Base-by-base conservation (phyloP, 2,113 vertebrate genomes). In the Grammomys dolichurus region DNA sequence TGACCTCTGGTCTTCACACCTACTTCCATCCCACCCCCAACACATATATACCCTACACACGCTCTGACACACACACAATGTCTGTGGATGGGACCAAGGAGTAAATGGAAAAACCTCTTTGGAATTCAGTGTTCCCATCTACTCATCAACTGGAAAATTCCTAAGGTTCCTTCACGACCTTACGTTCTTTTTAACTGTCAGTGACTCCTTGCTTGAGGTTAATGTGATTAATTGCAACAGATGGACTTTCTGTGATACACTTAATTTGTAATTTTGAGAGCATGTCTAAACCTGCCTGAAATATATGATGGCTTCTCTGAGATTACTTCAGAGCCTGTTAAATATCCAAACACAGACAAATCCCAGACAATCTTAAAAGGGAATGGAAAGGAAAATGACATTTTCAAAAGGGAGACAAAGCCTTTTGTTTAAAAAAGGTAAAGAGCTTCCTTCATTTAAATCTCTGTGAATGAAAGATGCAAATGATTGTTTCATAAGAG, bases 241-340 rank as follows among this genome's bases (percentile, higher is more conserved):
- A 95, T 78, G 72, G 92, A 92, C 72, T 96, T 97, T 96, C 80
- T 92, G 58, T 82, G 77, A 96, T 56, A 51, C 1, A 67, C 60
- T 95, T 92, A 95, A 95, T 85, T 77, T 92, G 65, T 96, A 90
- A 97, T 88, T 92, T 77, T 95, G 48, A 88, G 73, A 94, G 46
- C 40, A n/a, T 86, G 31, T 33, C 82, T 95, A 89, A 96, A 85
- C 54, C 75, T 75, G 77, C 24, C 65, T 92, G 65, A 96, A 96
- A 92, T 92, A 92, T 46, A 84, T 40, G 46, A 92, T 46, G 70
- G n/a, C 70, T 94, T 93, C 86, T 94, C 36, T 82, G 89, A 87
- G 78, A 97, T 89, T 58, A 90, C 31, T 82, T 96, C 87, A 95
- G 77, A 91, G 56, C 46, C 72, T 85, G 28, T 87, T 95, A 94